A percentile compares a stretch with the other conserved stretches of the same genome.
Evolutionary conservation across 2,888 invertebrate genomes (phyloP).

Genomic region (Aleiodes alternator): DNA sequence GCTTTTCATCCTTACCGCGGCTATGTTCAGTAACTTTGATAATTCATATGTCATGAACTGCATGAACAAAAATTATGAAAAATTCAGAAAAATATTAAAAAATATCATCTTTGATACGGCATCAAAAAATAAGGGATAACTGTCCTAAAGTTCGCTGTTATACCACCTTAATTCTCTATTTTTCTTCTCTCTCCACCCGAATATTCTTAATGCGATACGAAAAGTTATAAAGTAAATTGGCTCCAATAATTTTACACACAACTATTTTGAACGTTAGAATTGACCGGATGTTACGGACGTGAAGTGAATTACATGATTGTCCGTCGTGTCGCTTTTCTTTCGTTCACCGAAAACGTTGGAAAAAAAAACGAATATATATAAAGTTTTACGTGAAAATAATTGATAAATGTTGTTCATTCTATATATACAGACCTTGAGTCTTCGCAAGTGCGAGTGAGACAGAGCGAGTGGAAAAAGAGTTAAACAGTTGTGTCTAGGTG

Average conservation of each 20-base stretch:
- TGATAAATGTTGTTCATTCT: slow-evolving; percentile 64
- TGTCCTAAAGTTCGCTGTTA: no score
- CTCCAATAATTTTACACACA: slow-evolving; percentile 21
- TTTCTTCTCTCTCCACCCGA: no score
- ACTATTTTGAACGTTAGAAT: neutral
- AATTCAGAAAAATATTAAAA: no score
- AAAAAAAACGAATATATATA: slow-evolving; percentile 37
- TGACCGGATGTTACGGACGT: slow-evolving; percentile 55
- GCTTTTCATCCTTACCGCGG: no score
- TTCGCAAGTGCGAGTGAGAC: slow-evolving; percentile 54
- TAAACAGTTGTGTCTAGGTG: slow-evolving; percentile 18
- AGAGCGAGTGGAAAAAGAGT: slow-evolving; percentile 33
- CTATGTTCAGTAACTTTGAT: no score
- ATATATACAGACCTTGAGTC: neutral
- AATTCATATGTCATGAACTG: no score
- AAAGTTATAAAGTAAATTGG: neutral
- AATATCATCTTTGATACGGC: no score
- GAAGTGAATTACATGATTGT: slow-evolving; percentile 66
- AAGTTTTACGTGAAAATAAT: slow-evolving; percentile 68
- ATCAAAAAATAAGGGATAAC: no score
- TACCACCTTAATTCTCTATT: no score
- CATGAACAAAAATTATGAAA: no score
- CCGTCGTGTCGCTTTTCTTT: slow-evolving; percentile 58
- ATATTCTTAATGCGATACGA: no score
- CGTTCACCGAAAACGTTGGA: no score